Conservation (phyloP, 2,888 invertebrate species). For the Schizaphis graminum region DNA sequence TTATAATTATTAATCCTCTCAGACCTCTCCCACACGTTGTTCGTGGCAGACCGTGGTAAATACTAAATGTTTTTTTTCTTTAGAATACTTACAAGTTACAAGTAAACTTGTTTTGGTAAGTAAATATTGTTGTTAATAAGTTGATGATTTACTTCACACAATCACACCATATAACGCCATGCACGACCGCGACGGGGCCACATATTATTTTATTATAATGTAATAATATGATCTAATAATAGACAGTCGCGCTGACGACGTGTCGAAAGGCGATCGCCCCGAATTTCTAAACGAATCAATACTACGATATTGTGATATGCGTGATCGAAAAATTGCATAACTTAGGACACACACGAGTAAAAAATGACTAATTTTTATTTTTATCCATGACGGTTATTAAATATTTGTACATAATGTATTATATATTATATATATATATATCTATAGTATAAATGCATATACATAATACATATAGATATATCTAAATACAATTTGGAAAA, state of each 20-base stretch:
- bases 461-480: background rate
- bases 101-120: background rate
- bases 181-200: background rate
- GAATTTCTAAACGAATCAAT: background rate
- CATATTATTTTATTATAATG: background rate
- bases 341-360: background rate
- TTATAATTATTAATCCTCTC: background rate
- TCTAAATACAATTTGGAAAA: background rate
- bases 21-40: background rate
- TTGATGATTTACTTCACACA: background rate
- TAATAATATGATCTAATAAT: background rate
- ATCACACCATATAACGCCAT: background rate
- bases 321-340: background rate
- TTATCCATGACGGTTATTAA: conserved; percentile 7
- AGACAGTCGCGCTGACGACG: background rate
- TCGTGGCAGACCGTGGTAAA: background rate
- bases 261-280: background rate
- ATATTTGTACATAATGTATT: background rate
- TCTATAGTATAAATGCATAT: background rate
- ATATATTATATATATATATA: background rate
- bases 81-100: background rate
- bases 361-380: conserved; percentile 23
- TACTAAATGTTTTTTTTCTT: conserved; percentile 2
- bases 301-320: background rate
- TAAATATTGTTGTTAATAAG: background rate